Percentiles rank a stretch among this genome's conserved stretches.
Conservation (phyloP, 2,888 invertebrate species). For the Agrotis clavis region DNA sequence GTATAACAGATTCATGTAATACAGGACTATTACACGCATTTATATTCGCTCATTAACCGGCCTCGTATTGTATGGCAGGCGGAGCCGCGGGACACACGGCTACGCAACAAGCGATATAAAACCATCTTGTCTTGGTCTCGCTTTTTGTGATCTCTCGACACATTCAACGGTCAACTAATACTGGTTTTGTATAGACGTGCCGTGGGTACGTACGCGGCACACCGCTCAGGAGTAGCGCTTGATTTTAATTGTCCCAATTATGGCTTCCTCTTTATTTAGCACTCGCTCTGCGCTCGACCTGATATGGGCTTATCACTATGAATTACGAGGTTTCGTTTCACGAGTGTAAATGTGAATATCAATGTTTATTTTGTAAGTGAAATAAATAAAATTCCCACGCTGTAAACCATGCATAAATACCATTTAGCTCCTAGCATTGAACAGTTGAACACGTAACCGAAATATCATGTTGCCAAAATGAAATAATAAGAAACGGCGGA, state of each 20-base stretch:
- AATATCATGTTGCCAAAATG: slow-evolving; percentile 33
- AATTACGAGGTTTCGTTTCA: slow-evolving; percentile 5
- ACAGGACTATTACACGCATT: too few species aligned
- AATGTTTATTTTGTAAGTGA: background rate
- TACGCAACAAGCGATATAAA: too few species aligned
- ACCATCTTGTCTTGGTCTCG: too few species aligned
- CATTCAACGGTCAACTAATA: too few species aligned
- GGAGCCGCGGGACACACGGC: background rate
- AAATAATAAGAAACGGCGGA: slow-evolving; percentile 39
- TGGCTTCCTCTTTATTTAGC: slow-evolving; percentile 29
- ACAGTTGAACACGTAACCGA: background rate
- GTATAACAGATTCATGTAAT: too few species aligned
- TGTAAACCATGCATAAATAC: background rate
- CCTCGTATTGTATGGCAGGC: background rate
- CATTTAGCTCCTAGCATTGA: background rate
- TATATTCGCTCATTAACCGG: too few species aligned
- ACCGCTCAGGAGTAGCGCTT: background rate
- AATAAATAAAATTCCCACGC: background rate
- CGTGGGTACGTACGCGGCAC: background rate
- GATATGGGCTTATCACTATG: background rate
- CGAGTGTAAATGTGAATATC: background rate
- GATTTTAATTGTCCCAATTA: slow-evolving; percentile 32
- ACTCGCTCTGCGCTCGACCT: background rate
- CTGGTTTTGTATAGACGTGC: too few species aligned
- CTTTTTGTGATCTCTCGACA: too few species aligned